Conservation (phyloP, 2,888 invertebrate genomes). For the Poecilus cupreus region DNA sequence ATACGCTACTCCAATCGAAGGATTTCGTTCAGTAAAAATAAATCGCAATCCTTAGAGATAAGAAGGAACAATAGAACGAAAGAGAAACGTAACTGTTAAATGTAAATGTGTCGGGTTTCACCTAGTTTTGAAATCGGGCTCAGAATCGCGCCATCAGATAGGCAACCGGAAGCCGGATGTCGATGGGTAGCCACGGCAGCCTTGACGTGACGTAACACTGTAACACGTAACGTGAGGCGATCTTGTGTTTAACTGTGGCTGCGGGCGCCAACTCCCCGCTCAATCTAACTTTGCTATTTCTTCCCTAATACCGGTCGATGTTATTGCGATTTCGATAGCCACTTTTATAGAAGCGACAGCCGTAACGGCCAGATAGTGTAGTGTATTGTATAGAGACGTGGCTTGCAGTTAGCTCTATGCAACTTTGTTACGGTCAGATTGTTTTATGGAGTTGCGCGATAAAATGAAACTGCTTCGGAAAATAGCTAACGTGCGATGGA, state of each 20-base stretch:
- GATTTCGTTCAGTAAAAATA: not conserved
- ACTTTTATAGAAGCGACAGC: constrained; percentile 50
- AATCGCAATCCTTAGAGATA: constrained; percentile 13
- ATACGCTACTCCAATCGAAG: constrained; percentile 1
- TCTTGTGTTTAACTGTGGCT: constrained; percentile 9
- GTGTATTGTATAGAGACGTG: constrained; percentile 5
- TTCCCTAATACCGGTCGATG: constrained; percentile 55
- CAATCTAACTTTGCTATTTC: constrained; percentile 57
- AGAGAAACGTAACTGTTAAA: constrained; percentile 2
- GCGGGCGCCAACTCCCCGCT: not conserved
- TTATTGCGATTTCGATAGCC: constrained; percentile 56
- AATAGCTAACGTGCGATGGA: constrained; percentile 18
- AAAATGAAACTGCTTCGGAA: constrained; percentile 42
- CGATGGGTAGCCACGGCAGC: constrained; percentile 4
- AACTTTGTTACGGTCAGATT: constrained; percentile 55
- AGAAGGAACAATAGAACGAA: constrained; percentile 18
- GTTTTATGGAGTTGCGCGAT: constrained; percentile 49
- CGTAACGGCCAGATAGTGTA: constrained; percentile 46
- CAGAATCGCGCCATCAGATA: not conserved
- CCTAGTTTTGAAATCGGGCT: constrained; percentile 6
- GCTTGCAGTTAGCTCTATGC: constrained; percentile 51
- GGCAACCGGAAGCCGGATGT: constrained; percentile 13
- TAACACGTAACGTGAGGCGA: not conserved
- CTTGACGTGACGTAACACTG: constrained; percentile 18
- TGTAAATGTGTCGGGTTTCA: constrained; percentile 26